A percentile compares a stretch with the other conserved stretches of the same genome.
Conservation (phyloP, 2,113 vertebrate species). For the Percopsis transmontana region DNA sequence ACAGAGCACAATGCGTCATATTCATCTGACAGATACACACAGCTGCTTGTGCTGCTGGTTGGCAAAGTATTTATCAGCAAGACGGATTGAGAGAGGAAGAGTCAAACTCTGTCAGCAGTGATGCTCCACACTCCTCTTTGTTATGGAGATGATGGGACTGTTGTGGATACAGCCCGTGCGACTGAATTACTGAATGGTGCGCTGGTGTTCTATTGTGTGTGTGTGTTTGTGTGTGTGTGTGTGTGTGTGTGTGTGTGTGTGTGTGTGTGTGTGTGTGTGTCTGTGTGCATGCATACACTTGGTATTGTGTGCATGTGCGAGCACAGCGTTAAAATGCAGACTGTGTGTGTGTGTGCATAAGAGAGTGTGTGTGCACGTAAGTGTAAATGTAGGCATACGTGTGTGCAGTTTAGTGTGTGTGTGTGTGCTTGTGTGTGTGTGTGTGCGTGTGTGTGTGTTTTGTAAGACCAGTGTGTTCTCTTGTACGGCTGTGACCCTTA, state of each 20-base stretch:
- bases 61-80: conserved; percentile 30
- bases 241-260: background rate
- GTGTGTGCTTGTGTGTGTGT: background rate
- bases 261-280: background rate
- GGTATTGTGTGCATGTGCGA: background rate
- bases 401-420: background rate
- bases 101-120: conserved; percentile 37
- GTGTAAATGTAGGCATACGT: too few species aligned
- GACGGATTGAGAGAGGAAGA: conserved; percentile 11
- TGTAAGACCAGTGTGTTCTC: background rate
- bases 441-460: background rate
- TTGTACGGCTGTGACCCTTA: background rate
- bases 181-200: conserved; percentile 29
- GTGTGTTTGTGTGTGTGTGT: conserved; percentile 3
- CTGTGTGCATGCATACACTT: background rate
- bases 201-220: conserved; percentile 8
- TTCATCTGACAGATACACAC: conserved; percentile 14
- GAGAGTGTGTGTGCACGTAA: background rate
- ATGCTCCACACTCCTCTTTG: conserved; percentile 47
- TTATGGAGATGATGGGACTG: conserved; percentile 61
- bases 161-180: conserved; percentile 53
- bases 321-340: too few species aligned
- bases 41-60: conserved; percentile 43
- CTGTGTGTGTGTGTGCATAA: background rate
- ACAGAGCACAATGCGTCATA: background rate